Evolutionary conservation across 2,113 vertebrate genomes (phyloP), one percentile per base, ranked within the genome.

Genomic region (Proteles cristata): DNA sequence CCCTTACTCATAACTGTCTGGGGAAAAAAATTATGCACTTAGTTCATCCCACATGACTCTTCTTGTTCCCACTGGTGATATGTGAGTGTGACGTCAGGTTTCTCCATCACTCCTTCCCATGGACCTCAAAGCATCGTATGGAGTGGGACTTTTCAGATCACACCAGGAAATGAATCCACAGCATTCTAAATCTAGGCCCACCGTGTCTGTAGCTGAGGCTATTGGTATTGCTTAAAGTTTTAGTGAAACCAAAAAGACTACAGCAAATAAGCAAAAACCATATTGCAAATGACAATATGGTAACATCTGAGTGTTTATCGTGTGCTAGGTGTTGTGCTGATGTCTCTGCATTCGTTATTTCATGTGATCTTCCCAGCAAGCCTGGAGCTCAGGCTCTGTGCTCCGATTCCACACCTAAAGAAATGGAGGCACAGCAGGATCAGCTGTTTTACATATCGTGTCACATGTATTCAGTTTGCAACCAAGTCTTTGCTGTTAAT

Each of bases 271-370:
- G 77, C 53, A 50, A 50, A 71, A 66, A 26, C 53, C 7, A 0
- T 19, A 8, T 2, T 17, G 35, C 79, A 25, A 21, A 74, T 25
- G 39, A 15, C 15, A 48, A 12, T 16, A 2, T 39, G 23, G 25
- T 35, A 45, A 11, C n/a, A 4, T 11, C 4, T 0, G 2, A 55
- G 82, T 15, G 21, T 8, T 28, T 9, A 9, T n/a, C 15, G 0
- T 11, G 33, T 19, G 16, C 55, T 48, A 16, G 74, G 12, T 28
- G 3, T 2, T 0, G 0, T 15, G 5, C 4, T 39, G 16, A 3
- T 1, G 1, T 39, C 25, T 74, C 35, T 15, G 17, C 2, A 16
- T 11, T 11, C 7, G 3, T 31, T 7, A 35, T 11, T 77, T 31
- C 55, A 26, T 33, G 45, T 9, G 0, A 11, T 65, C n/a, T 33